These are phyloP conservation scores for Lepidurus packardi DNA, from an alignment of 1,140 invertebrate species.

Conservation along the genomic window DNA sequence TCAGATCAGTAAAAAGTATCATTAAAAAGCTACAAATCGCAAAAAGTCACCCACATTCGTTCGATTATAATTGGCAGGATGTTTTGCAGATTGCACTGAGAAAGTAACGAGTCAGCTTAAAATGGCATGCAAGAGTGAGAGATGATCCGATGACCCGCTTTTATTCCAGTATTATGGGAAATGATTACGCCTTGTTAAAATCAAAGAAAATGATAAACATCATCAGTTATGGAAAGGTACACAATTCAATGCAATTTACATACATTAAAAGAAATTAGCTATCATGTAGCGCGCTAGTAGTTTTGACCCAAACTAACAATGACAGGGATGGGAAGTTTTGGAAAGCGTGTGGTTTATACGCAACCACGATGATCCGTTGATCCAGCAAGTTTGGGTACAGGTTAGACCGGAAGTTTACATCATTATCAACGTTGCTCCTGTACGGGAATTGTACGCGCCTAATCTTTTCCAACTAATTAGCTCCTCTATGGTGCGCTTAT, in stretches of 20 bases:
- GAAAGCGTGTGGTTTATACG: constrained; percentile 1
- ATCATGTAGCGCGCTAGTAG: background rate
- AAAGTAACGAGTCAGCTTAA: too few relatives aligned
- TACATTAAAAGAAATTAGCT: background rate
- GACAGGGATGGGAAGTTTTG: background rate
- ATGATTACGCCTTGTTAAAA: too few relatives aligned
- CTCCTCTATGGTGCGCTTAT: background rate
- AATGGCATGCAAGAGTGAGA: too few relatives aligned
- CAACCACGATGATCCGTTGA: constrained; percentile 21
- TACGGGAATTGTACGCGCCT: background rate
- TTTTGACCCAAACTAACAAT: background rate
- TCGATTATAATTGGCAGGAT: background rate
- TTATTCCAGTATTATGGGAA: too few relatives aligned
- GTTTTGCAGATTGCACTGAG: too few relatives aligned
- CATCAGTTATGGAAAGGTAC: background rate
- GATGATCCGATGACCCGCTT: too few relatives aligned
- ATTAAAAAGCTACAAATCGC: background rate
- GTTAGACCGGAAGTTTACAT: background rate
- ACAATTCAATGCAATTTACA: background rate
- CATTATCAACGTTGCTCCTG: background rate
- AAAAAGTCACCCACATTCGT: background rate
- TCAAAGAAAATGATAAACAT: too few relatives aligned
- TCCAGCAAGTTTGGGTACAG: background rate
- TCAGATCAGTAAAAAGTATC: background rate
- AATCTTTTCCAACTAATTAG: background rate